phyloP scores from a whole-genome alignment of 2,888 invertebrate genomes.

The Ochropleura plecta region DNA sequence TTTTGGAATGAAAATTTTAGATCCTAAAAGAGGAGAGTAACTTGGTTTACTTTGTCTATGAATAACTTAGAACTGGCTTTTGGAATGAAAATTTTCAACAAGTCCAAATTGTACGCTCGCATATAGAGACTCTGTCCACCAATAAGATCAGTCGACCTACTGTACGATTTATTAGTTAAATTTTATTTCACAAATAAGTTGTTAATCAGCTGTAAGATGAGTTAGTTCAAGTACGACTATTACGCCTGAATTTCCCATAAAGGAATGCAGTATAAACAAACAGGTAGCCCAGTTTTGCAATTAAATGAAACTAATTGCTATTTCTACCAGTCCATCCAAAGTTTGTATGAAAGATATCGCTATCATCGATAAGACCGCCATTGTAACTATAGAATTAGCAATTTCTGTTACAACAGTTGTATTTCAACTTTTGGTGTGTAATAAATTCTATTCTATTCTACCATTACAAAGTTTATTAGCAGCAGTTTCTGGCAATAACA shows the following conservation, averaged over 20 bases:
- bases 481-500: constrained; percentile 15
- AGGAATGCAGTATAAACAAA: neutral
- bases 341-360: no score
- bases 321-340: neutral
- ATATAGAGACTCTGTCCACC: neutral
- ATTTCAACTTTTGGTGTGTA: no score
- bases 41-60: neutral
- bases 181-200: neutral
- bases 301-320: constrained; percentile 10
- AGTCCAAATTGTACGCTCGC: neutral
- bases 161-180: neutral
- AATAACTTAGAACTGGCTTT: neutral
- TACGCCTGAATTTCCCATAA: neutral
- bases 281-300: no score
- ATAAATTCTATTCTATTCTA: no score
- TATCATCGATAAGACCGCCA: no score
- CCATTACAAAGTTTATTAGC: constrained; percentile 13
- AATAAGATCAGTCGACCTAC: neutral
- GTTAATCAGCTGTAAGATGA: neutral
- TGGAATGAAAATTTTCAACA: neutral
- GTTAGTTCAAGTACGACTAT: neutral
- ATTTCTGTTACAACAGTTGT: no score
- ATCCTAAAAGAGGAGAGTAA: constrained; percentile 89
- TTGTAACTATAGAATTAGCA: no score
- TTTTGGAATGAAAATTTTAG: constrained; percentile 82